Base-by-base conservation (phyloP, 1,140 invertebrate species). In the Drosophila cardini region DNA sequence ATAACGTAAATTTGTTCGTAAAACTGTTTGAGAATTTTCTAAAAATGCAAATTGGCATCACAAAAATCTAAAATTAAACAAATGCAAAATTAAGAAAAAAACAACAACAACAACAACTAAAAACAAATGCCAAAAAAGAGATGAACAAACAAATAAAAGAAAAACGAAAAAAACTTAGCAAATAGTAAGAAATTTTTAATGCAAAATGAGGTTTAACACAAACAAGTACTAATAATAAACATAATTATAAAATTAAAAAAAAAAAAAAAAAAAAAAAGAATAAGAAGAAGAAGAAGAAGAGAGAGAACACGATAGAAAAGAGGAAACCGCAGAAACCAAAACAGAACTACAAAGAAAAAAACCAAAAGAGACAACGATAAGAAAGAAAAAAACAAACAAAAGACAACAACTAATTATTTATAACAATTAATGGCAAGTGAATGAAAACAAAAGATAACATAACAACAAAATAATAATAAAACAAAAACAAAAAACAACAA, bases 161-260 rank as follows among this genome's bases (percentile, higher is more conserved):
- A 81, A 64, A 68, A 72, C 62, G 65, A 48, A 34, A 68, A 81
- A 57, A 69, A 72, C 62, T 73, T 90, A 89, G 80, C 63, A 84
- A 84, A 58, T 81, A 89, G 85, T 78, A 61, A 72, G 45, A 72
- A 2, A 85, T 85, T 90, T 89, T 84, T 90, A 90, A 87, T 53
- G 30, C 50, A 70, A 69, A 36, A 67, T 58, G 45, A 45, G 34
- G 53, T 67, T 57, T 36, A 69, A 61, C n/a, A 30, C 18, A 16
- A 72, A 46, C 11, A 68, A 72, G 32, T 53, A 72, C 56, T 34
- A 60, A 50, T 43, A 43, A 42, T 38, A 63, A 55, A 46, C 16
- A 50, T 9, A 74, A 52, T 10, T 21, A 52, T n/a, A 45, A 21
- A 21, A 36, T 6, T 53, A 36, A 8, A 56, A 52, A 50, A 30